Evolutionary conservation across 1,140 invertebrate species (phyloP).

Genomic region (Adelges cooleyi): DNA sequence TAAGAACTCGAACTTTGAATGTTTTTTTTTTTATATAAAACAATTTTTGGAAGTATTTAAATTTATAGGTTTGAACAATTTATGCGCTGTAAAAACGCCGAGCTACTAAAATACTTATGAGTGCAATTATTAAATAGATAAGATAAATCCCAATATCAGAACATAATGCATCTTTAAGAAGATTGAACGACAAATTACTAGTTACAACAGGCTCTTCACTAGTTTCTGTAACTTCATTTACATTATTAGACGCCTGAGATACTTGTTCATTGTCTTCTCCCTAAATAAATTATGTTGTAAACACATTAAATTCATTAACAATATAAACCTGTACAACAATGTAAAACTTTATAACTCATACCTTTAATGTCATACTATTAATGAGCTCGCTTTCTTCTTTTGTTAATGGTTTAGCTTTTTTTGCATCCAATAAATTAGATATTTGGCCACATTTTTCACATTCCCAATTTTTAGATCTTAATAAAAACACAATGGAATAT

Average conservation of each 20-base stretch:
- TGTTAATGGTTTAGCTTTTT: slow-evolving; percentile 38
- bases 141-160: slow-evolving; percentile 16
- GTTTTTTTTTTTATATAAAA: too few relatives aligned
- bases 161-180: background rate
- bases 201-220: background rate
- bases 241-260: background rate
- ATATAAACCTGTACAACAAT: too few relatives aligned
- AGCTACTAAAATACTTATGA: slow-evolving; percentile 21
- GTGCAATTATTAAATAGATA: slow-evolving; percentile 16
- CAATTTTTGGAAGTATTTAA: too few relatives aligned
- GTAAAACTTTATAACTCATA: too few relatives aligned
- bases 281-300: background rate
- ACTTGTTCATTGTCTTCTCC: slow-evolving; percentile 5
- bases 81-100: slow-evolving; percentile 10
- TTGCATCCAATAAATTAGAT: slow-evolving; percentile 39
- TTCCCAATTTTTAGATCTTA: slow-evolving; percentile 44
- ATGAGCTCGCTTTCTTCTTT: slow-evolving; percentile 41
- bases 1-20: too few relatives aligned
- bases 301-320: too few relatives aligned
- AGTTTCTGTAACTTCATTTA: background rate
- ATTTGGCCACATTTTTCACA: slow-evolving; percentile 50
- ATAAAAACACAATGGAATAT: slow-evolving; percentile 24
- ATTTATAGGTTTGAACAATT: too few relatives aligned
- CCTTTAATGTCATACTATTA: slow-evolving; percentile 41
- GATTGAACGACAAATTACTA: background rate